phyloP scores from a whole-genome alignment of 2,113 vertebrate species.

The Sapajus apella region DNA sequence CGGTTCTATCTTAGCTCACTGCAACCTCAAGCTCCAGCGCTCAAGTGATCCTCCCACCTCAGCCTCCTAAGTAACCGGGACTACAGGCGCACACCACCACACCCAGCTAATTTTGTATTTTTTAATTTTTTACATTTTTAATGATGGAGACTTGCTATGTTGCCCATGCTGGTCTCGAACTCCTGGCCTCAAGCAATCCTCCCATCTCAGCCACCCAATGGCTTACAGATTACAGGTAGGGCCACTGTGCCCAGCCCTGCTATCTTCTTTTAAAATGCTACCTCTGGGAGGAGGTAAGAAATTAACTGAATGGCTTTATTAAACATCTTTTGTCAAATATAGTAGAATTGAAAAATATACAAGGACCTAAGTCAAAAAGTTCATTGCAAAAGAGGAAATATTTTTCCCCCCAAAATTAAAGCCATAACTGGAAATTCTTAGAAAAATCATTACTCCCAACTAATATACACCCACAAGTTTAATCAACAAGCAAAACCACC shows the following conservation, averaged over 20 bases:
- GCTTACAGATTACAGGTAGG: background rate
- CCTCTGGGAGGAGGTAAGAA: background rate
- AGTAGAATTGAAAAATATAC: slow-evolving; percentile 37
- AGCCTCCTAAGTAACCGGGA: no score
- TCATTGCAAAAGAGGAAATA: background rate
- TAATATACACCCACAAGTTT: background rate
- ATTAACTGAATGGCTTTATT: slow-evolving; percentile 30
- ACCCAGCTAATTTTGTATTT: background rate
- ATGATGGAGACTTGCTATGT: background rate
- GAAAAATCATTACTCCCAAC: slow-evolving; percentile 16
- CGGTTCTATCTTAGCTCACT: no score
- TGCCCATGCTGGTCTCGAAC: background rate
- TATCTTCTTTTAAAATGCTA: background rate
- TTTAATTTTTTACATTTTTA: background rate
- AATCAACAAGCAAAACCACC: slow-evolving; percentile 44
- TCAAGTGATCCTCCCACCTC: no score
- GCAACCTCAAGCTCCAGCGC: no score
- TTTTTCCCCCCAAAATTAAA: slow-evolving; percentile 29
- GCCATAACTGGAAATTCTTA: slow-evolving; percentile 5
- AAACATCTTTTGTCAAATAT: slow-evolving; percentile 44
- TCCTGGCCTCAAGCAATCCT: background rate
- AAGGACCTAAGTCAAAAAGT: background rate
- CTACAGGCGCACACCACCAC: no score
- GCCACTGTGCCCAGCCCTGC: background rate
- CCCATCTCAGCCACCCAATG: background rate